These are phyloP conservation scores for Drosophila anomalata DNA, from an alignment of 2,888 invertebrate genomes.

Conservation along the genomic window DNA sequence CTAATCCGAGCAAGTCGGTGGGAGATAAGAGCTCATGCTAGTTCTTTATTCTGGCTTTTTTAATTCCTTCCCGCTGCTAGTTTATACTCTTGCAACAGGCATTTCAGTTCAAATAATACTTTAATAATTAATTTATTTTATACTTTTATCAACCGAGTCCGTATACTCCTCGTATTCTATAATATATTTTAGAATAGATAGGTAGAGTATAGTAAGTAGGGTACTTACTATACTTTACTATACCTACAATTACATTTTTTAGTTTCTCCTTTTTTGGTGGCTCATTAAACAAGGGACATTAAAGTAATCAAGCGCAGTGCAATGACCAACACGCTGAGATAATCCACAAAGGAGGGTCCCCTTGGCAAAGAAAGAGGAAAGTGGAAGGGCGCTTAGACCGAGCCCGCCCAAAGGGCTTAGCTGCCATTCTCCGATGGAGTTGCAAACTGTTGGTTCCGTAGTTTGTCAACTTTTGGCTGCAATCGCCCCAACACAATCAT, in stretches of 20 bases:
- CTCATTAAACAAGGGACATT: conserved; percentile 45
- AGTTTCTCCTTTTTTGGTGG: conserved; percentile 11
- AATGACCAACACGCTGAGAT: conserved; percentile 22
- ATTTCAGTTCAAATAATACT: neutral
- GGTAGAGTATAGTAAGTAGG: too few relatives aligned
- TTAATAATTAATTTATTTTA: neutral
- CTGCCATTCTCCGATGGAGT: conserved; percentile 7
- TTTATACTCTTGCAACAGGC: neutral
- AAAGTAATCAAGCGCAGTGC: conserved; percentile 46
- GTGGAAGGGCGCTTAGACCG: neutral
- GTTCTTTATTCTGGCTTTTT: neutral
- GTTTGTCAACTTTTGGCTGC: conserved; percentile 35
- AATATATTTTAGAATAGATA: too few relatives aligned
- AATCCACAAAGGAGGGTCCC: conserved; percentile 18
- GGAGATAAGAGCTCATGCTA: conserved; percentile 8
- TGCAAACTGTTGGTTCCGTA: conserved; percentile 19
- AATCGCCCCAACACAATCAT: conserved; percentile 28
- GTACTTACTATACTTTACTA: too few relatives aligned
- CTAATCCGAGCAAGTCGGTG: conserved; percentile 33
- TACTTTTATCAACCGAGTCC: neutral
- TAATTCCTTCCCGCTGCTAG: neutral
- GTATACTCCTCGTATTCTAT: too few relatives aligned
- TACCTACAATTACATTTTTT: neutral
- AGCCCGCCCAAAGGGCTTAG: neutral
- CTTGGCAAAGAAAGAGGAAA: neutral